Conservation (phyloP, 2,888 invertebrate species). For the Pherbina coryleti region DNA sequence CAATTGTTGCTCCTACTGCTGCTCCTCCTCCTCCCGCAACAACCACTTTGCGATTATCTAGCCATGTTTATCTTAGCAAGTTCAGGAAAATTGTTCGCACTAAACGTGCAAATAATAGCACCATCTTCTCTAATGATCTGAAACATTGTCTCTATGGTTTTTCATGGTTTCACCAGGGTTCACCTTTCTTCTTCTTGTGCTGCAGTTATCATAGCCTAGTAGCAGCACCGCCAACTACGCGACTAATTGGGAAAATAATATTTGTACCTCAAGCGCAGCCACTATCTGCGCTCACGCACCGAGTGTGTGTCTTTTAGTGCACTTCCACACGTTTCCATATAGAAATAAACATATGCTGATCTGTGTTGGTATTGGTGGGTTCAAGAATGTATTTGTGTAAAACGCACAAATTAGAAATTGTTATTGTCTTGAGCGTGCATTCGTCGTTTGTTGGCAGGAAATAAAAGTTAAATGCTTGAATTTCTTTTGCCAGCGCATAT, state of each 20-base stretch:
- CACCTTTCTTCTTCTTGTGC: not conserved
- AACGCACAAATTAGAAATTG: conserved; percentile 50
- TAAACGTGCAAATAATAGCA: conserved; percentile 69
- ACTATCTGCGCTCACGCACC: conserved; percentile 32
- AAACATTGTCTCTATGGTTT: conserved; percentile 16
- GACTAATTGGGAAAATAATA: conserved; percentile 49
- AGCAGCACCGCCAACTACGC: conserved; percentile 31
- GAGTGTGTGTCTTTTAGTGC: not conserved
- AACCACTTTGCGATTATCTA: conserved; percentile 41
- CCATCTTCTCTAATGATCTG: conserved; percentile 66
- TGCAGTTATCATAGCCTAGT: not conserved
- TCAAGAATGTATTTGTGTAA: not conserved
- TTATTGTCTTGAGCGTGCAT: conserved; percentile 37
- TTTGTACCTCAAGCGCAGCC: conserved; percentile 14
- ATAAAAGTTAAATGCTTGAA: conserved; percentile 40
- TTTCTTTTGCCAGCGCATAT: not conserved
- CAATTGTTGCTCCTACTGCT: not conserved
- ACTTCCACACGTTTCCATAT: conserved; percentile 16
- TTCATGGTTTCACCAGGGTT: conserved; percentile 8
- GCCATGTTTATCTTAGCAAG: conserved; percentile 45
- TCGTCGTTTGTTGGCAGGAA: conserved; percentile 41
- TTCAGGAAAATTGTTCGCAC: conserved; percentile 56
- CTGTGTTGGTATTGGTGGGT: not conserved
- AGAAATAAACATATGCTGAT: not conserved
- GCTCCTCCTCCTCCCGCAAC: not conserved